phyloP scores from a whole-genome alignment of 2,113 vertebrate genomes.

The Gallinago paraguaiae region DNA sequence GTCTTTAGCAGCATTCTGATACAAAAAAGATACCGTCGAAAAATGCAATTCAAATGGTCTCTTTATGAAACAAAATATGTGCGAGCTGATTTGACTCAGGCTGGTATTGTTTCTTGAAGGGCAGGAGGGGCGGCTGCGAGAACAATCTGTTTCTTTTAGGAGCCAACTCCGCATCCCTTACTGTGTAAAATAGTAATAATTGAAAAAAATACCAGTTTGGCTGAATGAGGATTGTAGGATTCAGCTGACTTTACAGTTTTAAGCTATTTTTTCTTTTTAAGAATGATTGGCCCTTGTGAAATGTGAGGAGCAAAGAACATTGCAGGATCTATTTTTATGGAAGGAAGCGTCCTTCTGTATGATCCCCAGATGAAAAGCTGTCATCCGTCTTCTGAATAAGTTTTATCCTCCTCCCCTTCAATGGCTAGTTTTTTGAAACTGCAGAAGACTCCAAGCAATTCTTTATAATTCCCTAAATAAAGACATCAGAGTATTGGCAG shows the following conservation, averaged over 20 bases:
- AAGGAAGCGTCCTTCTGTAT: slow-evolving; percentile 70
- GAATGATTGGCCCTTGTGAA: slow-evolving; percentile 52
- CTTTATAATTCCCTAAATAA: slow-evolving; percentile 79
- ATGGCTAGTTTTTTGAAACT: slow-evolving; percentile 68
- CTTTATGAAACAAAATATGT: slow-evolving; percentile 43
- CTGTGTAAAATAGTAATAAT: slow-evolving; percentile 4
- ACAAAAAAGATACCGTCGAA: not conserved
- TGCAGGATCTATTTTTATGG: slow-evolving; percentile 71
- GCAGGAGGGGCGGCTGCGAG: not conserved
- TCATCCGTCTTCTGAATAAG: slow-evolving; percentile 74
- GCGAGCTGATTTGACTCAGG: slow-evolving; percentile 26
- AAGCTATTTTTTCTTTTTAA: slow-evolving; percentile 33
- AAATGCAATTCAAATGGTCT: not conserved
- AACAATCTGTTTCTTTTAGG: slow-evolving; percentile 47
- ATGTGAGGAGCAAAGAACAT: slow-evolving; percentile 55
- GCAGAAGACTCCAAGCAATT: slow-evolving; percentile 74
- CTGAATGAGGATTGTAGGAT: not conserved
- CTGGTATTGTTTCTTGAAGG: slow-evolving; percentile 49
- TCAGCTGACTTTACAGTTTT: slow-evolving; percentile 52
- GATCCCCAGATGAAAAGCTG: slow-evolving; percentile 75
- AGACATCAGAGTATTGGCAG: slow-evolving; percentile 75
- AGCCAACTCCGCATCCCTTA: not conserved
- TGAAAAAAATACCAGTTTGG: not conserved
- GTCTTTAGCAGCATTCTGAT: not conserved
- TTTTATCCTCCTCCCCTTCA: slow-evolving; percentile 71